Conservation (phyloP, 2,797 vertebrate species). For the Chromis chromis region DNA sequence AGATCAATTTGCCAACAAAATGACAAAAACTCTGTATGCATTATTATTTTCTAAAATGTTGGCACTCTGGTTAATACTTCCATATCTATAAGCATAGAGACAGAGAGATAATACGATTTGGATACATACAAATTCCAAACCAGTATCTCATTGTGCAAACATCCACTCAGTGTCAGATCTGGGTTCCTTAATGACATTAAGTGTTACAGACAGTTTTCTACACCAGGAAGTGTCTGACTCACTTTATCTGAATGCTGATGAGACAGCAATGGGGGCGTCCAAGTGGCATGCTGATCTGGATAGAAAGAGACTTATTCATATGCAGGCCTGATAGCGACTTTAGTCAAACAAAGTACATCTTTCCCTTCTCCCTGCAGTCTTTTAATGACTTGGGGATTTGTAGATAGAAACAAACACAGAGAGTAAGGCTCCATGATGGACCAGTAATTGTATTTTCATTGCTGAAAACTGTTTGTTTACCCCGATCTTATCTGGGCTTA, state of each 20-base stretch:
- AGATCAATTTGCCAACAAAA: slow-evolving; percentile 24
- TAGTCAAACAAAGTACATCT: slow-evolving; percentile 76
- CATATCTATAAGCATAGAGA: not conserved
- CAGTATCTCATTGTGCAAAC: slow-evolving; percentile 33
- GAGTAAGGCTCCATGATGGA: slow-evolving; percentile 65
- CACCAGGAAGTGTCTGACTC: slow-evolving; percentile 68
- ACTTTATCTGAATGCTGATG: slow-evolving; percentile 76
- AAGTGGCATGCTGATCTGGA: slow-evolving; percentile 70
- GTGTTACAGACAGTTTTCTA: slow-evolving; percentile 71
- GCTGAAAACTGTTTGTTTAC: slow-evolving; percentile 70
- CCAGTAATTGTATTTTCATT: slow-evolving; percentile 73
- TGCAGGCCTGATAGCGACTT: slow-evolving; percentile 71
- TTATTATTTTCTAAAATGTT: slow-evolving; percentile 1
- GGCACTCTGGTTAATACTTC: not conserved
- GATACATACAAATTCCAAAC: slow-evolving; percentile 14
- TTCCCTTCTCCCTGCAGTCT: slow-evolving; percentile 56
- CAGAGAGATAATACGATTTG: not conserved
- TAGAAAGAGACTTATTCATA: slow-evolving; percentile 71
- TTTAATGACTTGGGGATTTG: slow-evolving; percentile 77
- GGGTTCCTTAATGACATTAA: slow-evolving; percentile 60
- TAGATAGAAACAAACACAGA: slow-evolving; percentile 67
- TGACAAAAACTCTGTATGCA: not conserved
- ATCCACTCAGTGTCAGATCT: slow-evolving; percentile 43
- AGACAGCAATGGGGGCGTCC: slow-evolving; percentile 63
- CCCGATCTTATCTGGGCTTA: slow-evolving; percentile 59